A percentile compares a stretch with the other conserved stretches of the same genome.
These are phyloP conservation scores for Rhodeus uyekii DNA, from an alignment of 2,797 vertebrate genomes.

Conservation along the genomic window DNA sequence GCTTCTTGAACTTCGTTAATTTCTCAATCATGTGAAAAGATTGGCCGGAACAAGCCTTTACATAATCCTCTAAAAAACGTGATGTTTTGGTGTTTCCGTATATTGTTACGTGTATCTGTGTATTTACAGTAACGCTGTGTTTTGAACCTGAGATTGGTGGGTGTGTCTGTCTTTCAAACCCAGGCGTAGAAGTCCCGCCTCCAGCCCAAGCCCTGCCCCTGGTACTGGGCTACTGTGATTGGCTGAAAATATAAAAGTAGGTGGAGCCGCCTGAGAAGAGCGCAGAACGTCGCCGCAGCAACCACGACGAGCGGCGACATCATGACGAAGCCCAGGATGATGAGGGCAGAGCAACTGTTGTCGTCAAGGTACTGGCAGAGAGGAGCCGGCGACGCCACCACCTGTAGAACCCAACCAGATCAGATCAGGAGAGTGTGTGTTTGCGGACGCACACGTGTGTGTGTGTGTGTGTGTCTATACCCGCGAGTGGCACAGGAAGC, in stretches of 20 bases:
- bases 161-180: conserved; percentile 68
- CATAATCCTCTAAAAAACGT: not conserved
- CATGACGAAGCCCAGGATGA: conserved; percentile 91
- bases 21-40: not conserved
- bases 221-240: conserved; percentile 75
- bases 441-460: not conserved
- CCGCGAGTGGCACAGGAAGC: conserved; percentile 80
- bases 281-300: conserved; percentile 86
- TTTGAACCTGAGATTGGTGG: not conserved
- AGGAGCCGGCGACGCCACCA: conserved; percentile 68
- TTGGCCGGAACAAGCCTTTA: not conserved
- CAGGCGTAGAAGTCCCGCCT: conserved; percentile 69
- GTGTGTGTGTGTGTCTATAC: conserved; percentile 64
- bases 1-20: not conserved
- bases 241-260: conserved; percentile 81
- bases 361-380: conserved; percentile 89
- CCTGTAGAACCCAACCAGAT: conserved; percentile 60
- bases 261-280: conserved; percentile 80
- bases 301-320: conserved; percentile 92
- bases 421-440: not conserved
- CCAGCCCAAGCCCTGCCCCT: conserved; percentile 74
- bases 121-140: not conserved
- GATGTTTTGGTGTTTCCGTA: not conserved
- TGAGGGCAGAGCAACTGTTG: conserved; percentile 91
- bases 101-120: not conserved